Percentiles rank a stretch among this genome's conserved stretches.
Conservation (phyloP, 2,113 vertebrate genomes). For the Stictonetta naevosa region DNA sequence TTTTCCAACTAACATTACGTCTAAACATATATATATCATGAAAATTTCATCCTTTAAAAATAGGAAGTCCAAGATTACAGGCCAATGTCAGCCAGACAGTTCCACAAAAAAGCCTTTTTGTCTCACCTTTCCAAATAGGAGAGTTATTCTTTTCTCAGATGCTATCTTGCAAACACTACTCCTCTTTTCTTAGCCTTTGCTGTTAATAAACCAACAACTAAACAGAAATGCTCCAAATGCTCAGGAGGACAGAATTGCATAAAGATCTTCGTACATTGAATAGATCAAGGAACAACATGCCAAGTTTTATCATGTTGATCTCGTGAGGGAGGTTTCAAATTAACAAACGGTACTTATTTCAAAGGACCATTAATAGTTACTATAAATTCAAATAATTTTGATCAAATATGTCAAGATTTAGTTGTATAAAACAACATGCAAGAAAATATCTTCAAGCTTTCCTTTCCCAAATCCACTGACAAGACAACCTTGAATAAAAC, state of each 20-base stretch:
- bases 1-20: background rate
- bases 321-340: background rate
- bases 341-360: background rate
- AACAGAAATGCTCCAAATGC: background rate
- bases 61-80: background rate
- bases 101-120: background rate
- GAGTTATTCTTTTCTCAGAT: background rate
- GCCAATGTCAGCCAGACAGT: background rate
- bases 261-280: background rate
- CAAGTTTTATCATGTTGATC: background rate
- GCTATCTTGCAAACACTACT: background rate
- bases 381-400: background rate
- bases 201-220: background rate
- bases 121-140: background rate
- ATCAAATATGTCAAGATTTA: background rate
- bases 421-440: background rate
- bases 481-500: conserved; percentile 13
- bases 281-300: background rate
- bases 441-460: background rate
- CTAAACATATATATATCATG: background rate
- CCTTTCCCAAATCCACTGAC: background rate
- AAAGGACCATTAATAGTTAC: background rate
- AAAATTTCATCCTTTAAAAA: background rate
- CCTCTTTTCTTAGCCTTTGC: background rate
- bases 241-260: background rate